Percentiles rank a stretch among this genome's conserved stretches.
Evolutionary conservation across 1,140 invertebrate genomes (phyloP).

Genomic region (Coenobita brevimanus): DNA sequence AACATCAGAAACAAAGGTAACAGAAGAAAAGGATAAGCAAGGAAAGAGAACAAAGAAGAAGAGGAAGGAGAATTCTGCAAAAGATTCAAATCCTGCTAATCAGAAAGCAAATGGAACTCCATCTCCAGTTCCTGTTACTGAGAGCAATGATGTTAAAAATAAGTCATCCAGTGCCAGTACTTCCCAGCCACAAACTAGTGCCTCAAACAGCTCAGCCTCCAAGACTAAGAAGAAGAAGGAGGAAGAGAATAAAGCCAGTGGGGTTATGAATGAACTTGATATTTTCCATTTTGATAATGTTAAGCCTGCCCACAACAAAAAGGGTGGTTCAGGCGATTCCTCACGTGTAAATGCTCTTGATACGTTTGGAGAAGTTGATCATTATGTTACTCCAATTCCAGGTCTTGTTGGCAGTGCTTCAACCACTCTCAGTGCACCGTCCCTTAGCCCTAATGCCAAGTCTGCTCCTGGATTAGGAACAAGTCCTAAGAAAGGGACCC

Average conservation of each 20-base stretch:
- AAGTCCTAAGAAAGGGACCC: slow-evolving; percentile 83
- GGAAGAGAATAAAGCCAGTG: slow-evolving; percentile 82
- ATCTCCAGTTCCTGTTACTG: slow-evolving; percentile 44
- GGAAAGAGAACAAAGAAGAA: slow-evolving; percentile 71
- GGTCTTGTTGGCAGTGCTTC: slow-evolving; percentile 73
- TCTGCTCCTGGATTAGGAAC: slow-evolving; percentile 70
- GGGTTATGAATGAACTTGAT: slow-evolving; percentile 56
- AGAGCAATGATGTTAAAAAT: slow-evolving; percentile 55
- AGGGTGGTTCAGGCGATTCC: slow-evolving; percentile 54
- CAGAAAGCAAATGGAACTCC: slow-evolving; percentile 55
- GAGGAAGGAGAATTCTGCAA: slow-evolving; percentile 56
- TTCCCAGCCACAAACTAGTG: slow-evolving; percentile 46
- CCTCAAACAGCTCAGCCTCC: slow-evolving; percentile 75
- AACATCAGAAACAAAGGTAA: slow-evolving; percentile 73
- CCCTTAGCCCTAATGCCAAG: slow-evolving; percentile 56
- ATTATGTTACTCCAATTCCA: slow-evolving; percentile 63
- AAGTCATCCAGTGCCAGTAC: slow-evolving; percentile 19
- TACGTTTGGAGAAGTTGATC: slow-evolving; percentile 67
- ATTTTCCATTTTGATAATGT: slow-evolving; percentile 58
- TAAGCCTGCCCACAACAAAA: slow-evolving; percentile 41
- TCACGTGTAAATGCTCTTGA: slow-evolving; percentile 67
- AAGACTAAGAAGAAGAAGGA: slow-evolving; percentile 83
- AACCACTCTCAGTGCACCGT: slow-evolving; percentile 69
- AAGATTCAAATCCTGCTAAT: slow-evolving; percentile 32
- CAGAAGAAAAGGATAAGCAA: slow-evolving; percentile 63